phyloP scores from a whole-genome alignment of 2,888 invertebrate species.

The Nesidiocoris tenuis region DNA sequence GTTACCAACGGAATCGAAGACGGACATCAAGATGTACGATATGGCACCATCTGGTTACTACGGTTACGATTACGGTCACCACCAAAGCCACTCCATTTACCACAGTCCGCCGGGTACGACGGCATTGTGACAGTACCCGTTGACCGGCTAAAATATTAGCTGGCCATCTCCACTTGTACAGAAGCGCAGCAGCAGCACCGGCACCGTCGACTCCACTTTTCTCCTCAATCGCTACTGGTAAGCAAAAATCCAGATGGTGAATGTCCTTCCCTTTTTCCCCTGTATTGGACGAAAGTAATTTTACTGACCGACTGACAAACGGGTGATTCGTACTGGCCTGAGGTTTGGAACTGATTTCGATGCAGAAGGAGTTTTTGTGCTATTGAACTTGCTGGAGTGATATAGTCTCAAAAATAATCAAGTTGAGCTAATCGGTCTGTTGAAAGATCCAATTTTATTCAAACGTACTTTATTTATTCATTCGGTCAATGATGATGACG shows the following conservation, averaged over 20 bases:
- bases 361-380: too few species aligned
- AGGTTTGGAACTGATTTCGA: too few species aligned
- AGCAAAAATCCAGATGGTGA: neutral
- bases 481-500: too few species aligned
- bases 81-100: constrained; percentile 59
- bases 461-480: too few species aligned
- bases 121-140: constrained; percentile 89
- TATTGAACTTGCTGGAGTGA: too few species aligned
- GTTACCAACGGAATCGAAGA: constrained; percentile 82
- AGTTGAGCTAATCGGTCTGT: too few species aligned
- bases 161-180: constrained; percentile 50
- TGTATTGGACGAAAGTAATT: too few species aligned
- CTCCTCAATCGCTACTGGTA: neutral
- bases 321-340: too few species aligned
- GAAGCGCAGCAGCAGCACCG: neutral
- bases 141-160: constrained; percentile 67
- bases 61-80: constrained; percentile 76
- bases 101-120: constrained; percentile 65
- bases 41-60: constrained; percentile 63
- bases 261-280: too few species aligned
- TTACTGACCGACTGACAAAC: too few species aligned
- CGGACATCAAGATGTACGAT: constrained; percentile 83
- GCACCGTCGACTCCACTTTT: neutral
- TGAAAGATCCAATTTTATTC: too few species aligned
- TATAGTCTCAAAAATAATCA: too few species aligned